Evolutionary conservation across 1,140 invertebrate genomes (phyloP).

Genomic region (Sminthurinus signatus): DNA sequence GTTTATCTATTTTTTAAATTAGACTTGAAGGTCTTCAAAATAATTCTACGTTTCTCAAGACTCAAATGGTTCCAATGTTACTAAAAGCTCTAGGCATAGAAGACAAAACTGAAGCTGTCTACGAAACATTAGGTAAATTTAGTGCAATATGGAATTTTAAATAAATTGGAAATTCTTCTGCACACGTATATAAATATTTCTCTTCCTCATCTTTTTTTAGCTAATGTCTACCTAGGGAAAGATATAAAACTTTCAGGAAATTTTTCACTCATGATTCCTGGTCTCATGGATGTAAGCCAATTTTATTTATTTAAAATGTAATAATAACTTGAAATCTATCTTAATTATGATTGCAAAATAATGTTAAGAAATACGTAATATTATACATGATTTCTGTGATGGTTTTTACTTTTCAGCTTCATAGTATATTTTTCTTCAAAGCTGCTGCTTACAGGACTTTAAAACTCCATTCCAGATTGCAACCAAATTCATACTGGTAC

Average conservation of each 20-base stretch:
- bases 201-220: no score
- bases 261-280: constrained; percentile 27
- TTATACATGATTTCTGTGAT: neutral
- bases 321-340: neutral
- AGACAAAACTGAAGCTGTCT: constrained; percentile 22
- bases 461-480: constrained; percentile 24
- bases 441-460: constrained; percentile 26
- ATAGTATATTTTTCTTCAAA: constrained; percentile 38
- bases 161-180: no score
- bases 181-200: no score
- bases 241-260: constrained; percentile 15
- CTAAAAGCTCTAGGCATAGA: constrained; percentile 18
- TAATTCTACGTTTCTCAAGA: constrained; percentile 16
- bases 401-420: constrained; percentile 16
- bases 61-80: constrained; percentile 17
- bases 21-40: constrained; percentile 5
- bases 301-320: neutral
- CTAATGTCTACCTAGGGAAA: constrained; percentile 14
- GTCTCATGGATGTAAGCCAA: constrained; percentile 34
- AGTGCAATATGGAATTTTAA: no score
- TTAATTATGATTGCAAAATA: neutral
- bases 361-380: neutral
- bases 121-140: no score
- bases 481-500: constrained; percentile 30
- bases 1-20: no score